Evolutionary conservation across 2,797 vertebrate genomes (phyloP), one percentile per base, ranked within the genome.

Genomic region (Helicolenus hilgendorfi): DNA sequence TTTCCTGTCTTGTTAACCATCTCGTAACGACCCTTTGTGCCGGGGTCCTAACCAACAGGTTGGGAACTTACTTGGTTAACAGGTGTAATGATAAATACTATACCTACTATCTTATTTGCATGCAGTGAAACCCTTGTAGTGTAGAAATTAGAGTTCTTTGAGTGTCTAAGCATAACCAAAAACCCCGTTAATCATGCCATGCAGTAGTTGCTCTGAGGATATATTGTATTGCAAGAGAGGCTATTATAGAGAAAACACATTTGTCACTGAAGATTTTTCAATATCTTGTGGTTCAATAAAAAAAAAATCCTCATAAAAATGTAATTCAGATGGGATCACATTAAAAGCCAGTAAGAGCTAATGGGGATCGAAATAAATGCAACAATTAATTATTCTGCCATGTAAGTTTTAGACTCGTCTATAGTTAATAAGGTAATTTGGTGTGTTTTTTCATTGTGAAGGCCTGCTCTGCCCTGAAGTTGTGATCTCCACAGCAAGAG

Each of bases 401-500:
- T 11, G 18, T n/a, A n/a, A n/a, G 20, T 53, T 49, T 53, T 11
- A 53, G 49, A 53, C 8, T 53, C 18, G n/a, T 53, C 20, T 53
- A n/a, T 53, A n/a, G 2, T n/a, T 55, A 55, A 55, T 55, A 55
- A 55, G 45, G 53, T 59, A 0, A 41, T 83, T 73, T 71, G 14
- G 63, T 72, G 62, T 29, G 62, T 92, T 81, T 87, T 69, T 53
- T 27, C 59, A 60, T 27, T 2, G n/a, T 79, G 27, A 77, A 78
- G 33, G 36, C 22, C 41, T 65, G 60, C 64, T 83, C 67, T 76
- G 75, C 81, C 86, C 89, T 69, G 79, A 91, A 92, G 92, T 90
- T 80, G 58, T 81, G 79, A 95, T 92, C 91, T 92, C 74, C 91
- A 83, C 90, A 88, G 85, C 73, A 58, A 92, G 92, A 87, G 85